A percentile compares a stretch with the other conserved stretches of the same genome.
These are phyloP conservation scores for Accipiter virgatus DNA, from an alignment of 2,113 vertebrate genomes.

Conservation along the genomic window DNA sequence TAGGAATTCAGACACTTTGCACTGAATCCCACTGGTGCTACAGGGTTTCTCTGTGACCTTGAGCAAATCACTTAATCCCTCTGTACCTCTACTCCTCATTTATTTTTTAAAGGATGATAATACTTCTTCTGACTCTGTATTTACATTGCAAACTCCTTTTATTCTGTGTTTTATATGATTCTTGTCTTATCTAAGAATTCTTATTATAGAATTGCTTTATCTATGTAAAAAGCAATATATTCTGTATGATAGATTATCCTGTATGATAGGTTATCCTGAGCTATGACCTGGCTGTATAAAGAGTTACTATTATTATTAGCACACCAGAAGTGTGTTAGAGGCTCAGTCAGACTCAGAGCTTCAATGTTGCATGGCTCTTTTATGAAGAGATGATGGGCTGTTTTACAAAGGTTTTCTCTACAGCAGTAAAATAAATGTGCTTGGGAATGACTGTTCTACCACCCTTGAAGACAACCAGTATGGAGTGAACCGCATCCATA, in stretches of 20 bases:
- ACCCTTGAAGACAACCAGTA: not conserved
- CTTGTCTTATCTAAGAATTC: not conserved
- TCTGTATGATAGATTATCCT: not conserved
- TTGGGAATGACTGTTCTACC: not conserved
- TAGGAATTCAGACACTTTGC: not conserved
- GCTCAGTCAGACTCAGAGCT: not conserved
- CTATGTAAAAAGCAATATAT: not conserved
- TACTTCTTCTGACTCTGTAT: not conserved
- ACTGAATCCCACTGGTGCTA: not conserved
- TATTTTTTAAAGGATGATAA: constrained; percentile 15
- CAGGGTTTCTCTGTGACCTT: constrained; percentile 31
- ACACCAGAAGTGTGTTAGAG: not conserved
- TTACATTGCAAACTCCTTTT: constrained; percentile 13
- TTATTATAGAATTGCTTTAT: not conserved
- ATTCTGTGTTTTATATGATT: not conserved
- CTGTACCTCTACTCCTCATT: not conserved
- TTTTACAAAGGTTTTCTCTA: not conserved
- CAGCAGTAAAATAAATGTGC: not conserved
- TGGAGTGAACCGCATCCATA: not conserved
- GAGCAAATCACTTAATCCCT: constrained; percentile 13
- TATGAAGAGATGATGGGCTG: not conserved
- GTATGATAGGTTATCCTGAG: not conserved
- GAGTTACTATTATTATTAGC: not conserved
- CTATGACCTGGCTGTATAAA: not conserved
- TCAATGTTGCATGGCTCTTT: not conserved